Conservation (phyloP, 2,888 invertebrate genomes). For the Philhelius pedissequus region DNA sequence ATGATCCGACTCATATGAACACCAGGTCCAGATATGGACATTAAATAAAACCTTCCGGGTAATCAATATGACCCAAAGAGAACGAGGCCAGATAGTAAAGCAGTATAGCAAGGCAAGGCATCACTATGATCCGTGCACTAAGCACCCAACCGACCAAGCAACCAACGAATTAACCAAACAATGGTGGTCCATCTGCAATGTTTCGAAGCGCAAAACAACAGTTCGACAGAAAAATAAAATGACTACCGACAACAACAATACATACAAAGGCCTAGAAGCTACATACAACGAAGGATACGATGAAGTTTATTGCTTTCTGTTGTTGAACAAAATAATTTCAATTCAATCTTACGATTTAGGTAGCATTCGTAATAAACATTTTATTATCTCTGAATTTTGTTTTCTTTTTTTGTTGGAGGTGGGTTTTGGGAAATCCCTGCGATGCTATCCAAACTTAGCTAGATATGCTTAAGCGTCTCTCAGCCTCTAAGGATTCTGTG, state of each 20-base stretch:
- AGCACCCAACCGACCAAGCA: conserved; percentile 35
- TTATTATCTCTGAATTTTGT: conserved; percentile 47
- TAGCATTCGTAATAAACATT: conserved; percentile 59
- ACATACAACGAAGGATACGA: not conserved
- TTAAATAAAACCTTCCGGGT: conserved; percentile 64
- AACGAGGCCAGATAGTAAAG: conserved; percentile 4
- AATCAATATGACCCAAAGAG: conserved; percentile 59
- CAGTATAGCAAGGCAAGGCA: not conserved
- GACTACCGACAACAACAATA: not conserved
- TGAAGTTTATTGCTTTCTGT: conserved; percentile 44
- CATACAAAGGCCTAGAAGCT: not conserved
- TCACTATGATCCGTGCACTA: not conserved
- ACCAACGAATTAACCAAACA: conserved; percentile 57
- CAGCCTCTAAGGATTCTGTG: conserved; percentile 32
- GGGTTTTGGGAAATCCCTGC: conserved; percentile 18
- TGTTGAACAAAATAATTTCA: conserved; percentile 52
- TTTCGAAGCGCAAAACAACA: conserved; percentile 38
- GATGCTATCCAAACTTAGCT: not conserved
- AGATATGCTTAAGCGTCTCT: conserved; percentile 18
- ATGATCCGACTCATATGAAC: conserved; percentile 36
- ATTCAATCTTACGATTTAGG: conserved; percentile 53
- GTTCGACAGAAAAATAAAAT: conserved; percentile 8
- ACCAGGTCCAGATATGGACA: conserved; percentile 44
- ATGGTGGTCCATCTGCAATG: conserved; percentile 54
- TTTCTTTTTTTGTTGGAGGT: not conserved